Percentiles rank a stretch among this genome's conserved stretches.
phyloP scores from a whole-genome alignment of 2,888 invertebrate species.

The Piscicola geometra region DNA sequence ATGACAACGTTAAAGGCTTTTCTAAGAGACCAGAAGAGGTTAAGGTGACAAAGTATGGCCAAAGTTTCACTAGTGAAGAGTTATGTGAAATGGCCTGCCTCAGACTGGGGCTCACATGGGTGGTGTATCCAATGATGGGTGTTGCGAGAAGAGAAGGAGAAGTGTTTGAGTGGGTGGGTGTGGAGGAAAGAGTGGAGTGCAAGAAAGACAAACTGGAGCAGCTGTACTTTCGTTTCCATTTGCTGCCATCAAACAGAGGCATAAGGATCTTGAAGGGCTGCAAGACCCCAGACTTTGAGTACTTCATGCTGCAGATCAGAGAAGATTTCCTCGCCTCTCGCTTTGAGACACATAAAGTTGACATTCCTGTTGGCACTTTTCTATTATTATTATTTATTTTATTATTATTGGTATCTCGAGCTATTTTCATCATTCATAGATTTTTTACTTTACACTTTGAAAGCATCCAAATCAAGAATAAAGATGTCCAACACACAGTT shows the following conservation, averaged over 20 bases:
- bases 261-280: constrained; percentile 8
- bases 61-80: constrained; percentile 11
- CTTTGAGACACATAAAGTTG: constrained; percentile 16
- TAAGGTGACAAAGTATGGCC: constrained; percentile 17
- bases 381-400: background rate
- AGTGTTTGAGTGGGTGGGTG: constrained; percentile 22
- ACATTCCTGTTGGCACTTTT: constrained; percentile 31
- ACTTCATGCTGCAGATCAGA: constrained; percentile 38
- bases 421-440: background rate
- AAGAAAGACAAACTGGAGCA: constrained; percentile 4
- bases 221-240: constrained; percentile 34
- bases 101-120: background rate
- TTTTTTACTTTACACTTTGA: no score
- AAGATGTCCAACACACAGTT: background rate
- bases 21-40: background rate
- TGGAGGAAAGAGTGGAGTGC: constrained; percentile 34
- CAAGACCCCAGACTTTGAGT: constrained; percentile 31
- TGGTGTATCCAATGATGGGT: constrained; percentile 33
- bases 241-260: constrained; percentile 22
- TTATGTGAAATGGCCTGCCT: constrained; percentile 6
- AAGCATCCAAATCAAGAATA: background rate
- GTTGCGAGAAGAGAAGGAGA: constrained; percentile 26
- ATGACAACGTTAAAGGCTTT: constrained; percentile 9
- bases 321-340: constrained; percentile 37
- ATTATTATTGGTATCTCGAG: background rate